Conservation (phyloP, 2,797 vertebrate species). For the Pseudochromis fuscus region DNA sequence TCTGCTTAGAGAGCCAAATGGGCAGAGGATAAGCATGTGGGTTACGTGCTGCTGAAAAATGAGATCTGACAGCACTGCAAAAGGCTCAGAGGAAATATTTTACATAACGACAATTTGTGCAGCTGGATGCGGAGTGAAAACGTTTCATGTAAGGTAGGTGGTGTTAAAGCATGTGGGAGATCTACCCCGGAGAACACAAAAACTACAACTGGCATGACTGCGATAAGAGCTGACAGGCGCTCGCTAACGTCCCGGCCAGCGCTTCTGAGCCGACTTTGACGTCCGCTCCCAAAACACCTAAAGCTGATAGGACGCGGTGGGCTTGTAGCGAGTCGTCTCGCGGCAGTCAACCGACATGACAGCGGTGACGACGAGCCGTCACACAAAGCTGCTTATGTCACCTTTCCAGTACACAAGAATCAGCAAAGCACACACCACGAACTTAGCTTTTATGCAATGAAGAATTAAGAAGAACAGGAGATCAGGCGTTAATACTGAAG, state of each 20-base stretch:
- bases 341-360: slow-evolving; percentile 37
- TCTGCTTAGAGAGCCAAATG: slow-evolving; percentile 11
- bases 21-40: slow-evolving; percentile 41
- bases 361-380: slow-evolving; percentile 26
- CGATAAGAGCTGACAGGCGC: slow-evolving; percentile 57
- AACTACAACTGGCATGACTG: slow-evolving; percentile 40
- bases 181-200: slow-evolving; percentile 31
- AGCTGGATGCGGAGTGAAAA: slow-evolving; percentile 24
- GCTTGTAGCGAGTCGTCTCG: slow-evolving; percentile 30
- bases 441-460: slow-evolving; percentile 8
- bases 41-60: slow-evolving; percentile 51
- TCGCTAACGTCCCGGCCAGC: not conserved
- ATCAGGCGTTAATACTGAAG: slow-evolving; percentile 20
- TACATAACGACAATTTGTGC: slow-evolving; percentile 41
- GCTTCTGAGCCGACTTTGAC: slow-evolving; percentile 35
- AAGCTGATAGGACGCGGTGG: slow-evolving; percentile 30
- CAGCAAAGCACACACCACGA: slow-evolving; percentile 22
- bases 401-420: slow-evolving; percentile 16
- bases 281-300: slow-evolving; percentile 45
- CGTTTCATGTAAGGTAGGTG: slow-evolving; percentile 26
- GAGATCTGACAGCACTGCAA: slow-evolving; percentile 54
- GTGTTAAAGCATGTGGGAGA: slow-evolving; percentile 39
- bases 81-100: slow-evolving; percentile 53
- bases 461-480: slow-evolving; percentile 12
- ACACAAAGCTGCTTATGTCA: slow-evolving; percentile 69